A percentile compares a stretch with the other conserved stretches of the same genome.
These are phyloP conservation scores for Argopecten irradians DNA, from an alignment of 1,140 invertebrate genomes.

Conservation along the genomic window DNA sequence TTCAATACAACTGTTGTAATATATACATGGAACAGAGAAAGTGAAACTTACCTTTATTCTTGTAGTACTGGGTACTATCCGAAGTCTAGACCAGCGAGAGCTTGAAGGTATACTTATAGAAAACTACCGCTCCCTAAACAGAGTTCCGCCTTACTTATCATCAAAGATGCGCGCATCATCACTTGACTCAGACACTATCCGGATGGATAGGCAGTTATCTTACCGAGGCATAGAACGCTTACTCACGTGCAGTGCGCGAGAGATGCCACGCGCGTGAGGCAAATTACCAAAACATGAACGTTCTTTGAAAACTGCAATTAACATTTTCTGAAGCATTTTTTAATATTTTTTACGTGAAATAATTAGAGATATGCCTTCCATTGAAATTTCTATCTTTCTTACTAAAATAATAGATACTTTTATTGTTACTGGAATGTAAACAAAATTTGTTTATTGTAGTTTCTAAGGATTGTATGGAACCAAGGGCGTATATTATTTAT, in stretches of 20 bases:
- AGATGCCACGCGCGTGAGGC: no score
- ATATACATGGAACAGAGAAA: no score
- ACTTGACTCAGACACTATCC: neutral
- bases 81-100: neutral
- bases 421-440: neutral
- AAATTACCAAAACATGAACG: no score
- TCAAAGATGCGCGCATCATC: conserved; percentile 9
- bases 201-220: conserved; percentile 1
- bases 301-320: no score
- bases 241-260: neutral
- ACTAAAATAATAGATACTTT: no score
- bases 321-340: no score
- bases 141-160: conserved; percentile 1
- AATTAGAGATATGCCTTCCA: no score
- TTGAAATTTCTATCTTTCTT: no score
- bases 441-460: neutral
- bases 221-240: neutral
- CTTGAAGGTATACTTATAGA: neutral
- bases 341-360: no score
- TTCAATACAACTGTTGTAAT: no score
- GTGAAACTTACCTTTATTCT: neutral
- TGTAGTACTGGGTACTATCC: neutral
- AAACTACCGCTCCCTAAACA: neutral
- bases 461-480: neutral
- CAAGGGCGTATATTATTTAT: neutral